Base-by-base conservation (phyloP, 2,797 vertebrate species). In the Tokudaia tokunoshimensis region DNA sequence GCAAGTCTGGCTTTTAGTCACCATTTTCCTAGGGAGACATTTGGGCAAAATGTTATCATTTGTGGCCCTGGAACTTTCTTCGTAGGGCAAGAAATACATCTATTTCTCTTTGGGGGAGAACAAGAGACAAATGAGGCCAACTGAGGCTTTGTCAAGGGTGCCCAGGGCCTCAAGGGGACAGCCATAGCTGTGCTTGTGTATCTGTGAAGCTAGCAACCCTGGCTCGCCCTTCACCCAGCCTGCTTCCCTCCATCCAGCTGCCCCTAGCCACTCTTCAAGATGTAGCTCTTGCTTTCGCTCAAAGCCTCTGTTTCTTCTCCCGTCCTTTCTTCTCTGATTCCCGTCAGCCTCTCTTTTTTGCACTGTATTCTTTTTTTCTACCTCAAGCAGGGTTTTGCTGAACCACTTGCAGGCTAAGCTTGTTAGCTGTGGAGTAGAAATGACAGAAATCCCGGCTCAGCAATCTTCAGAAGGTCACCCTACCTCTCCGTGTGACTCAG, bases 1-100 rank as follows among this genome's bases (percentile, higher is more conserved):
- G 26, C 31, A 29, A 63, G 50, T 41, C 85, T 50, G 67, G 11
- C 29, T 94, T 95, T 85, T 13, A 9, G 17, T 81, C 63, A 34
- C 17, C 41, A 2, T 81, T 37, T 89, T 89, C 26, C 26, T 17
- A 83, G 82, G 19, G 89, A 37, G 34, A 50, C 81, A 14, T 93
- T 59, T 92, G 75, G 63, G 67, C 19, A 85, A 80, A 47, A 41
- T 72, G 37, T 41, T 2, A 31, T n/a, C 3, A 11, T 74, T 47
- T 72, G 84, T 19, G 37, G 3, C 22, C 44, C 2, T 37, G 3
- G 41, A 63, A 34, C 22, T 91, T 95, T 55, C 9, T 89, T 92
- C 34, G 80, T 78, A 94, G 81, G 76, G 34, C 10, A 75, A 95
- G 86, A 92, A 85, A 47, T 81, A 61, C 31, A 24, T 63, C n/a